Evolutionary conservation across 2,113 vertebrate genomes (phyloP).

Genomic region (Azemiops feae): DNA sequence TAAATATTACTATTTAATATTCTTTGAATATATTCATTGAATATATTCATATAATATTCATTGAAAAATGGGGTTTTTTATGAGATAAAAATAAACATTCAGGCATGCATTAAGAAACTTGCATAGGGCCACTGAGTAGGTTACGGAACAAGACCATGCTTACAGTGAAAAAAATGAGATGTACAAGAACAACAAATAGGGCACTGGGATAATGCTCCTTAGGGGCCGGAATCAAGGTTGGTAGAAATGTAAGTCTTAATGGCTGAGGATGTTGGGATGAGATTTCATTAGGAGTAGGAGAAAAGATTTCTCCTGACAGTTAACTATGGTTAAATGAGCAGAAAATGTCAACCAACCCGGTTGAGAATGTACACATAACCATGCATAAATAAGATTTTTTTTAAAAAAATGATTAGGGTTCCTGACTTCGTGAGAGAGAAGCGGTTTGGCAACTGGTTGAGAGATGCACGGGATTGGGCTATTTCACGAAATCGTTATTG

Average conservation of each 20-base stretch:
- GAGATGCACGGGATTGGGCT: constrained; percentile 93
- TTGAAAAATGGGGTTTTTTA: not conserved
- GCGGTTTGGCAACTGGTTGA: constrained; percentile 97
- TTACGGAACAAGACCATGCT: not conserved
- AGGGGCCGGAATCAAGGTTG: not conserved
- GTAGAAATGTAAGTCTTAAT: not conserved
- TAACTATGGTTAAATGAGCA: not conserved
- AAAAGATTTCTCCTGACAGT: not conserved
- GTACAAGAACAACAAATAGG: not conserved
- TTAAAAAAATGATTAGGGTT: constrained; percentile 79
- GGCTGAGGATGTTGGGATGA: not conserved
- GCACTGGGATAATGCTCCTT: not conserved
- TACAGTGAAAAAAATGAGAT: not conserved
- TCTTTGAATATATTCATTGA: not conserved
- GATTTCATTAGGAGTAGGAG: not conserved
- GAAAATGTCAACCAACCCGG: not conserved
- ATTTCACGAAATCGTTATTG: constrained; percentile 96
- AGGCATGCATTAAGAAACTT: not conserved
- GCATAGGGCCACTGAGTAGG: not conserved
- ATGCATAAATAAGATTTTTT: not conserved
- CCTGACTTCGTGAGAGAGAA: constrained; percentile 95
- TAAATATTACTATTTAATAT: not conserved
- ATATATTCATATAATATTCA: too few species aligned
- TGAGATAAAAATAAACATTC: not conserved
- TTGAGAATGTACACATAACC: not conserved